Evolutionary conservation across 2,888 invertebrate genomes (phyloP).

Genomic region (Malachius bipustulatus): DNA sequence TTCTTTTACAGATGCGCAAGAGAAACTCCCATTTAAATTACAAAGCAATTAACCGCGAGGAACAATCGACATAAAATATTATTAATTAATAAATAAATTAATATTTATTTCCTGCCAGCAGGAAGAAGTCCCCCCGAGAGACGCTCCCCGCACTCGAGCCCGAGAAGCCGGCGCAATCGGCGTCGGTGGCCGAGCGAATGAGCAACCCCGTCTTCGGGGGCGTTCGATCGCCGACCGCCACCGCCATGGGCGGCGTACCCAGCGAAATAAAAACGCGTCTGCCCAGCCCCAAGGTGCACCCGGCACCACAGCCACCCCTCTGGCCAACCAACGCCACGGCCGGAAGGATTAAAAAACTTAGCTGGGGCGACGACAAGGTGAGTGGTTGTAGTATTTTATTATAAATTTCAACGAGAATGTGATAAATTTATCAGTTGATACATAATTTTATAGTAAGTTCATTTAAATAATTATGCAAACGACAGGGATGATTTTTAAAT

Average conservation of each 20-base stretch:
- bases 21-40: no score
- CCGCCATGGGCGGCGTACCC: conserved; percentile 34
- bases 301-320: conserved; percentile 37
- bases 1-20: no score
- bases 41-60: no score
- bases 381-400: no score
- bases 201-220: conserved; percentile 34
- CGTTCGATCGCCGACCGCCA: conserved; percentile 33
- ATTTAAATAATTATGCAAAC: no score
- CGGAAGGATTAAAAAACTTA: conserved; percentile 62
- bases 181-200: conserved; percentile 24
- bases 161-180: conserved; percentile 28
- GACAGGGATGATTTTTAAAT: no score
- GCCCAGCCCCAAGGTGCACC: conserved; percentile 38
- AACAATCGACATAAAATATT: no score
- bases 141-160: conserved; percentile 27
- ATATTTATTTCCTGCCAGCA: no score
- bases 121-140: conserved; percentile 23
- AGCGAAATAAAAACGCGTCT: conserved; percentile 36
- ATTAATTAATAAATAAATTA: no score
- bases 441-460: not conserved
- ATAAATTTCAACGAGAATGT: not conserved
- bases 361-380: conserved; percentile 56
- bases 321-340: conserved; percentile 61
- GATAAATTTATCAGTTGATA: not conserved